Conservation (phyloP, 1,140 invertebrate species). For the Paraescarpia echinospica region DNA sequence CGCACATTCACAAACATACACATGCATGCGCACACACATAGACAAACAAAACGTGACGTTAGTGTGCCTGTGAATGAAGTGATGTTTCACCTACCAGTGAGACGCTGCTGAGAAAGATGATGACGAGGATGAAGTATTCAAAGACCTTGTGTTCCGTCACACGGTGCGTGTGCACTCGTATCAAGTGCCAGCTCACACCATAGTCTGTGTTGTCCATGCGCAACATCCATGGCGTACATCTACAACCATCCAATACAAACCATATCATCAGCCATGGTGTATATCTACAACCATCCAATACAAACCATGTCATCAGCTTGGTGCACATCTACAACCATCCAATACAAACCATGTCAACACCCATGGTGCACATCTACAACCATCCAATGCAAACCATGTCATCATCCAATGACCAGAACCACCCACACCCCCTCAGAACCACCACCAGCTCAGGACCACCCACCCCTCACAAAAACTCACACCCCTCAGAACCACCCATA, state of each 20-base stretch:
- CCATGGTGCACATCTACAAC: too few relatives aligned
- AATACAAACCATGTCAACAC: too few relatives aligned
- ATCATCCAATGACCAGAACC: too few relatives aligned
- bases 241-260: neutral
- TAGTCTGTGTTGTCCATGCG: neutral
- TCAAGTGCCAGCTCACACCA: neutral
- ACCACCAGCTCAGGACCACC: too few relatives aligned
- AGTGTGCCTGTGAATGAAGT: neutral
- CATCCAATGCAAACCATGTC: too few relatives aligned
- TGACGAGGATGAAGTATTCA: slow-evolving; percentile 94
- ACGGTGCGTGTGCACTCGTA: slow-evolving; percentile 54
- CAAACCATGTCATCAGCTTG: too few relatives aligned
- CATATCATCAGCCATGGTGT: neutral
- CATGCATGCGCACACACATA: neutral
- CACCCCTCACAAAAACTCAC: too few relatives aligned
- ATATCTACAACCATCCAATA: too few relatives aligned
- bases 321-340: too few relatives aligned
- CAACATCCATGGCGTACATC: neutral
- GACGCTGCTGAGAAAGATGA: slow-evolving; percentile 95
- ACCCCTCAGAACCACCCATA: too few relatives aligned
- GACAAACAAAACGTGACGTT: neutral
- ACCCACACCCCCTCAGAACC: too few relatives aligned
- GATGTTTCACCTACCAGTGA: slow-evolving; percentile 73
- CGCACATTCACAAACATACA: too few relatives aligned
- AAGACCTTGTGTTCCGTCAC: slow-evolving; percentile 98